Conservation (phyloP, 2,113 vertebrate genomes). For the Ceyx melanurus region DNA sequence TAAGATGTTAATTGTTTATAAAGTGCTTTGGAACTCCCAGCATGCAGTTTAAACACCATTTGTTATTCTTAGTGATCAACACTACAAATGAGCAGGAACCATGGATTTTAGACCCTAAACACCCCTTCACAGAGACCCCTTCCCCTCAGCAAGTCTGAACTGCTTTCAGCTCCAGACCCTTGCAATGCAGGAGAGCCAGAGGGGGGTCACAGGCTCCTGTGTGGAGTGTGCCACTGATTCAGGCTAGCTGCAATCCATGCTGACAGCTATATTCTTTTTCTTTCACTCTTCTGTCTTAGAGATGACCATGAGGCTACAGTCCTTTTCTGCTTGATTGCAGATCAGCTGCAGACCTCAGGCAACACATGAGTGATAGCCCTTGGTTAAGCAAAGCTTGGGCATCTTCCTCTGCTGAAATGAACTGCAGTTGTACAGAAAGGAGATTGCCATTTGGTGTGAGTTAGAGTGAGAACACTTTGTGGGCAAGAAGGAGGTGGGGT, state of each 20-base stretch:
- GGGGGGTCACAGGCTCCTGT: neutral
- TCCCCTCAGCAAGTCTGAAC: fast-evolving
- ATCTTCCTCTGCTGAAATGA: neutral
- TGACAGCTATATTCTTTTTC: slow-evolving; percentile 9
- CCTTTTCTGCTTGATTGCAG: slow-evolving; percentile 23
- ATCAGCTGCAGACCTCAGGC: neutral
- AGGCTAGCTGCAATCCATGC: neutral
- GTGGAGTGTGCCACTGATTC: neutral
- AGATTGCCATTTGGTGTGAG: neutral
- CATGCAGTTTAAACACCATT: neutral
- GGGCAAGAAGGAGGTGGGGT: neutral
- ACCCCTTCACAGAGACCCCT: neutral
- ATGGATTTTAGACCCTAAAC: neutral
- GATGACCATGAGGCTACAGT: neutral
- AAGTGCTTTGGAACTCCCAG: slow-evolving; percentile 17
- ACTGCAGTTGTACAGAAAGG: neutral
- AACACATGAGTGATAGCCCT: neutral
- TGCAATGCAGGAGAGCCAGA: neutral
- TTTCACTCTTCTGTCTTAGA: slow-evolving; percentile 18
- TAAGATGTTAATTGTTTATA: slow-evolving; percentile 30
- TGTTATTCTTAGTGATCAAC: slow-evolving; percentile 29
- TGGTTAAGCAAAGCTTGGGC: neutral
- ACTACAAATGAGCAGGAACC: neutral
- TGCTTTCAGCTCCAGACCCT: neutral
- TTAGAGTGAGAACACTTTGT: neutral